Evolutionary conservation across 1,140 invertebrate genomes (phyloP).

Genomic region (Idris sp.): DNA sequence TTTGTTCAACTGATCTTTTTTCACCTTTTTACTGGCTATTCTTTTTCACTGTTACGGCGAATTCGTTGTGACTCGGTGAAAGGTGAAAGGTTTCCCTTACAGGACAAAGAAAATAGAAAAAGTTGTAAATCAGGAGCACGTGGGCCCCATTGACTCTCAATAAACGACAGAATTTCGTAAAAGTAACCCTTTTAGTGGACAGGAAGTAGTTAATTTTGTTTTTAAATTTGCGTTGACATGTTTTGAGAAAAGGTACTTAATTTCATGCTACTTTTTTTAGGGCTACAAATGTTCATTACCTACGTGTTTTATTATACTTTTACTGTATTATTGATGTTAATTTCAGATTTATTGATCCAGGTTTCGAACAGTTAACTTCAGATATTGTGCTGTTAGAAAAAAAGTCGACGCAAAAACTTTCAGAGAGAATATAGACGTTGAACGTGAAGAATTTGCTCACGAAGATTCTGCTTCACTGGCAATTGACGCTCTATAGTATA

Average conservation of each 20-base stretch:
- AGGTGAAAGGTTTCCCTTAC: slow-evolving; percentile 22
- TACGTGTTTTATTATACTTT: too few relatives aligned
- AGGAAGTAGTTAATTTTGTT: slow-evolving; percentile 63
- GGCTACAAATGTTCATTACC: too few relatives aligned
- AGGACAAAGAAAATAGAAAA: slow-evolving; percentile 12
- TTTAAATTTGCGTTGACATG: slow-evolving; percentile 30
- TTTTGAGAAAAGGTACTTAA: slow-evolving; percentile 42
- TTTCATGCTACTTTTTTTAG: too few relatives aligned
- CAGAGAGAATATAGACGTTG: slow-evolving; percentile 31
- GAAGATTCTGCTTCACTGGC: slow-evolving; percentile 57
- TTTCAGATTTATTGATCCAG: too few relatives aligned
- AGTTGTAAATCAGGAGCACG: slow-evolving; percentile 68
- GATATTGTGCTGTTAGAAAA: too few relatives aligned
- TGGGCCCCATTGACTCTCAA: slow-evolving; percentile 41
- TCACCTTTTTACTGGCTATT: too few relatives aligned
- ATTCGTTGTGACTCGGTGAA: slow-evolving; percentile 25
- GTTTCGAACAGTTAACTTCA: too few relatives aligned
- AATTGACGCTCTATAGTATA: slow-evolving; percentile 57
- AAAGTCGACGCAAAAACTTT: slow-evolving; percentile 25
- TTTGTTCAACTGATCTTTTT: too few relatives aligned
- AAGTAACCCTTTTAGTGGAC: slow-evolving; percentile 30
- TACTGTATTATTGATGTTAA: too few relatives aligned
- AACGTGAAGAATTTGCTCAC: slow-evolving; percentile 48
- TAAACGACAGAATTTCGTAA: slow-evolving; percentile 7
- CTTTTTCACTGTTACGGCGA: background rate